These are phyloP conservation scores for Entosphenus tridentatus DNA, from an alignment of 2,113 vertebrate species.

Conservation along the genomic window DNA sequence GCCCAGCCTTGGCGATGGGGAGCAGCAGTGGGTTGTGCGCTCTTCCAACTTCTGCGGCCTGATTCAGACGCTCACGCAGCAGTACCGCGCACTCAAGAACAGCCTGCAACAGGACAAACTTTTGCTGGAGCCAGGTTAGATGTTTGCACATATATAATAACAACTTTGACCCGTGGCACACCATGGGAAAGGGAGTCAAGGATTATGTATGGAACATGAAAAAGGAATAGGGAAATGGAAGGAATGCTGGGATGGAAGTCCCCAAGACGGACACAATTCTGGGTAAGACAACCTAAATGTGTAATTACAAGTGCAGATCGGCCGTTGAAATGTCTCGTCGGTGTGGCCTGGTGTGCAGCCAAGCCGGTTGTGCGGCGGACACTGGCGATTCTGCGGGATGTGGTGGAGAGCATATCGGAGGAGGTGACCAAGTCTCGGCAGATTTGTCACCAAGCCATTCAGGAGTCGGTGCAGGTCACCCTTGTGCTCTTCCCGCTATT, in stretches of 20 bases:
- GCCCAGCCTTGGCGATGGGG: constrained; percentile 63
- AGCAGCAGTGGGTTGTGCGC: constrained; percentile 78
- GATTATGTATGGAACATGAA: no score
- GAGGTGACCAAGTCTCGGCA: constrained; percentile 91
- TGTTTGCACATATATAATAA: no score
- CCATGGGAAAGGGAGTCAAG: no score
- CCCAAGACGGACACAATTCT: no score
- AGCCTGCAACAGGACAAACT: constrained; percentile 37
- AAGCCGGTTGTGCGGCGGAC: constrained; percentile 72
- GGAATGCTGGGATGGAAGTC: no score
- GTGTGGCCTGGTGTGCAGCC: constrained; percentile 22
- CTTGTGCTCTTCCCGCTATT: constrained; percentile 76
- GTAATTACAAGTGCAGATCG: no score
- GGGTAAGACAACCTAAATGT: no score
- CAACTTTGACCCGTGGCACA: no score
- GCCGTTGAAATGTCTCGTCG: no score
- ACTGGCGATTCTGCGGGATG: constrained; percentile 58
- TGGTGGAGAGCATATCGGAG: constrained; percentile 70
- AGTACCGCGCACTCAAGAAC: constrained; percentile 51
- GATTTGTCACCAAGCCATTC: constrained; percentile 90
- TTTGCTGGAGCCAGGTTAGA: constrained; percentile 41
- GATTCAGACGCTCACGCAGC: constrained; percentile 47
- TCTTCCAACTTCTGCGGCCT: constrained; percentile 64
- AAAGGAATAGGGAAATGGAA: no score
- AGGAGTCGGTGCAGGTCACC: constrained; percentile 88